Evolutionary conservation across 2,113 vertebrate species (phyloP).

Genomic region (Rhinopomastus cyanomelas): DNA sequence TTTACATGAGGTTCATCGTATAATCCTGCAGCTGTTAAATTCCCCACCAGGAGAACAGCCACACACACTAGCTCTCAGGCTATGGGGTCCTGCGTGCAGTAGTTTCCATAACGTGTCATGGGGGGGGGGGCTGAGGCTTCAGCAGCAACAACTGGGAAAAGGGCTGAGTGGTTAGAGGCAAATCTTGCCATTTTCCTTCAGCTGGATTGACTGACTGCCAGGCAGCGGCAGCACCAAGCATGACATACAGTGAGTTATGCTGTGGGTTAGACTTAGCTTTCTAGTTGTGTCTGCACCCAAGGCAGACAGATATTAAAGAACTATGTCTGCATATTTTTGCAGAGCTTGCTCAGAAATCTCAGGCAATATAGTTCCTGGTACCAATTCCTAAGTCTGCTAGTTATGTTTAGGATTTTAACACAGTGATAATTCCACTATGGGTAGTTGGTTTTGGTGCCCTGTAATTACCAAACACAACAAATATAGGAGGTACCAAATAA

Average conservation of each 20-base stretch:
- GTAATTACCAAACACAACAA: neutral
- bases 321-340: neutral
- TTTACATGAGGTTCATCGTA: neutral
- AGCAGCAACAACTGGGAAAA: neutral
- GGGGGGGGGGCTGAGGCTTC: neutral
- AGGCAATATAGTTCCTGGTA: neutral
- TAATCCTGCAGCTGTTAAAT: constrained; percentile 24
- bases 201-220: rapidly evolving
- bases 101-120: neutral
- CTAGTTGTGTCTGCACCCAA: neutral
- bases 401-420: neutral
- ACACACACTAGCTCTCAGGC: neutral
- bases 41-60: neutral
- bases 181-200: neutral
- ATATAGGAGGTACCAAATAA: neutral
- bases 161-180: neutral
- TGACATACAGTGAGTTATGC: neutral
- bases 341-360: neutral
- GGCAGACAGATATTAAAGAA: neutral
- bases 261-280: neutral
- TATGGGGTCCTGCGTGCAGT: neutral
- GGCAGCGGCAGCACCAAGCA: neutral
- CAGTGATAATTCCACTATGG: neutral
- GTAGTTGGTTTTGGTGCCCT: neutral
- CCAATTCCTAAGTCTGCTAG: neutral